Base-by-base conservation (phyloP, 2,888 invertebrate genomes). In the Tenthredo livida region DNA sequence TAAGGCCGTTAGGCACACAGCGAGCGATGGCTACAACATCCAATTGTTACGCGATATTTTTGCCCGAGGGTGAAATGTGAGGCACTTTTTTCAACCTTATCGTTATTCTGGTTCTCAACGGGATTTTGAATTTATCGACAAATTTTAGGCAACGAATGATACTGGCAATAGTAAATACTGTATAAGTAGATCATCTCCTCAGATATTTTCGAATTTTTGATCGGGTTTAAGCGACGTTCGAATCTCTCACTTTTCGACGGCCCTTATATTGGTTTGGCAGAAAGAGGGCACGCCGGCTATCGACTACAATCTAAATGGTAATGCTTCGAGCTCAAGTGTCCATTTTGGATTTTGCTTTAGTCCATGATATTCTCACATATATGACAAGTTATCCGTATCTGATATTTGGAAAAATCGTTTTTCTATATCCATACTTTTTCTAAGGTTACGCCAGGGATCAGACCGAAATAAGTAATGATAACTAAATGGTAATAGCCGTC, bases 241-340 rank as follows among this genome's bases (percentile, higher is more conserved):
- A 70, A 70, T 47, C 67, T 21, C 67, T 83, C 70, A 67, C 83
- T 70, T 54, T 50, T 17, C 50, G 65, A 83, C 40, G 33, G 83
- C 83, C 80, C 80, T 80, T 80, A 83, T 83, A 83, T 83, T 65
- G 83, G 67, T 83, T 83, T 67, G 83, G 83, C 67, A 47, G 83
- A 65, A 67, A 83, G 65, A 83, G 83, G 67, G 83, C 67, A 83
- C 83, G 67, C 70, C 43, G 88, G 84, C 89, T 87, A 89, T 87
- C 88, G 86, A 87, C 86, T 86, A 87, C 88, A 87, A 88, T 88
- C 88, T 89, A 90, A 89, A 90, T 89, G 89, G 87, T 89, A 89
- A 88, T 90, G 86, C 84, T 58, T 86, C 75, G 86, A 77, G 85
- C 86, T 86, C 65, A 86, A 86, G 70, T 67, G 65, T 58, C 83